Conservation (phyloP, 2,113 vertebrate genomes). For the Conger conger region DNA sequence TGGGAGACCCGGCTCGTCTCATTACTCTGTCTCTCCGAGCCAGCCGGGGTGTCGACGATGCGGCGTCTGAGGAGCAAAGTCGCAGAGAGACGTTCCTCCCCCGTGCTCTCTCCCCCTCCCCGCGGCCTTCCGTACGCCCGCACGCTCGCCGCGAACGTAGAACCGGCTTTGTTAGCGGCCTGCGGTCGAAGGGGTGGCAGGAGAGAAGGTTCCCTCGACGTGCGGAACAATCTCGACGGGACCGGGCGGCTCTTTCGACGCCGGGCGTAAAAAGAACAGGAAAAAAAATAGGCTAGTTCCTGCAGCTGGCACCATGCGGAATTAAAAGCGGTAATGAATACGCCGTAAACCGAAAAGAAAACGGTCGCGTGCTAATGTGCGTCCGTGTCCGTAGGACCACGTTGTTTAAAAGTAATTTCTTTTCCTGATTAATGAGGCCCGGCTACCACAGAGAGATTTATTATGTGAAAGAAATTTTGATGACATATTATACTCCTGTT, state of each 20-base stretch:
- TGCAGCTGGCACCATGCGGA: background rate
- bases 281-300: background rate
- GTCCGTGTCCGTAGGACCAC: background rate
- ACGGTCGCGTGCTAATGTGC: background rate
- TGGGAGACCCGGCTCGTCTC: slow-evolving; percentile 51
- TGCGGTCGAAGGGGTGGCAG: background rate
- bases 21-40: slow-evolving; percentile 47
- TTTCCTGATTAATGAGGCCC: background rate
- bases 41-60: slow-evolving; percentile 31
- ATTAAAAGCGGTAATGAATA: background rate
- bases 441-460: background rate
- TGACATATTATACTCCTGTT: background rate
- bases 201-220: background rate
- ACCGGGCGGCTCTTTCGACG: background rate
- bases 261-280: too few relatives aligned
- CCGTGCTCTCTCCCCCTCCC: background rate
- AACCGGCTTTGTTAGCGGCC: background rate
- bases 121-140: background rate
- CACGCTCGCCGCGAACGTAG: background rate
- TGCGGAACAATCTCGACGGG: background rate
- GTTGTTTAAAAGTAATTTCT: background rate
- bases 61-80: slow-evolving; percentile 29
- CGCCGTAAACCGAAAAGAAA: background rate
- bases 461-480: background rate
- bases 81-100: background rate